These are phyloP conservation scores for Pantherophis guttatus DNA, from an alignment of 2,113 vertebrate species.

Conservation along the genomic window DNA sequence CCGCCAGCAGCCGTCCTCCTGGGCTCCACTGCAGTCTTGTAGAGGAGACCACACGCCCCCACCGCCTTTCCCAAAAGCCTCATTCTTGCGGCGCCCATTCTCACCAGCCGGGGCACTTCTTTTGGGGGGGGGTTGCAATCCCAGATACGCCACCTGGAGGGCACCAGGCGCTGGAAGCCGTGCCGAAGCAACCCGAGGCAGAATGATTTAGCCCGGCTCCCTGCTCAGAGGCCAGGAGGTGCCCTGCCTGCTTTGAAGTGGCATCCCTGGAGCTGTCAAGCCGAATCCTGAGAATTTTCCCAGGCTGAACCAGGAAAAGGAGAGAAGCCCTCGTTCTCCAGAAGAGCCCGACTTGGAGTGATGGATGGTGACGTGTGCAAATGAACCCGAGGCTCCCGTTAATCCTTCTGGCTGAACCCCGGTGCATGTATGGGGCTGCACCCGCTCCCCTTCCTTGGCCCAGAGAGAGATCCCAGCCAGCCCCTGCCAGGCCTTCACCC, in stretches of 20 bases:
- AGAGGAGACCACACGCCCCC: background rate
- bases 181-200: background rate
- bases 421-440: background rate
- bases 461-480: background rate
- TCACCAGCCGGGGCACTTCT: background rate
- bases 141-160: background rate
- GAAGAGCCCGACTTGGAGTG: background rate
- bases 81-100: background rate
- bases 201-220: background rate
- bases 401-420: too few relatives aligned
- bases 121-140: background rate
- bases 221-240: background rate
- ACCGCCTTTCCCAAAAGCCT: background rate
- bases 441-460: background rate
- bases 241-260: background rate
- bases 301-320: background rate
- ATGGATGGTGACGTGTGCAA: background rate
- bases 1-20: background rate
- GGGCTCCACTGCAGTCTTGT: background rate
- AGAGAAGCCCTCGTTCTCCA: background rate
- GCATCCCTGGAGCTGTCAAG: background rate
- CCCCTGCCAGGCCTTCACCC: background rate
- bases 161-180: background rate
- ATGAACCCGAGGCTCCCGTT: background rate
- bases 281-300: background rate